A percentile compares a stretch with the other conserved stretches of the same genome.
These are phyloP conservation scores for Percopsis omiscomaycus DNA, from an alignment of 2,797 vertebrate species.

Conservation along the genomic window DNA sequence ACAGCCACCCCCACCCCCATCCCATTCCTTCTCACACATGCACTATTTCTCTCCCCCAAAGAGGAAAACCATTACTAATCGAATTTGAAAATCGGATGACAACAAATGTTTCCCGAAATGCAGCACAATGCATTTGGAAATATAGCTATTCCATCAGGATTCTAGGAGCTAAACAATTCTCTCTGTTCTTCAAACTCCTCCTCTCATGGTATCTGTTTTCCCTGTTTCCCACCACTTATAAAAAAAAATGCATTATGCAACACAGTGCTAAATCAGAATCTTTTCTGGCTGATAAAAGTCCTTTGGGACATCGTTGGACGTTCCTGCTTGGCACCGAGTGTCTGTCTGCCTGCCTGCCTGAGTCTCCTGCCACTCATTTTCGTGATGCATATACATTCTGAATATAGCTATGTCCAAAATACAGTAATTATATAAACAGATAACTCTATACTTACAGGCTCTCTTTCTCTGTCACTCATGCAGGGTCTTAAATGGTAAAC, in stretches of 20 bases:
- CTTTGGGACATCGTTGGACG: no score
- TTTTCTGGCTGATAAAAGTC: no score
- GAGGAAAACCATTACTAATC: slow-evolving; percentile 57
- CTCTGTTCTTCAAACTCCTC: neutral
- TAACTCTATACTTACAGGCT: neutral
- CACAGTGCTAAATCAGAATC: no score
- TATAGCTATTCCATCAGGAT: neutral
- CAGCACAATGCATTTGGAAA: slow-evolving; percentile 29
- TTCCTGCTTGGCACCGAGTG: no score
- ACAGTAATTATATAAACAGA: no score
- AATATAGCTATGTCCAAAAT: no score
- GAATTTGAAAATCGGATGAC: slow-evolving; percentile 31
- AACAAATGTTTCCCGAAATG: slow-evolving; percentile 44
- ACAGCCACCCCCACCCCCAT: slow-evolving; percentile 34
- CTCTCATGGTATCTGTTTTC: neutral
- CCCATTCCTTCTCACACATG: neutral
- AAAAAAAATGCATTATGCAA: no score
- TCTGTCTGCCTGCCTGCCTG: no score
- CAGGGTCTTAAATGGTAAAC: no score
- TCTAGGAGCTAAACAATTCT: neutral
- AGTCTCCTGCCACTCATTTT: no score
- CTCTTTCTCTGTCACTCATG: neutral
- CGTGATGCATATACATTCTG: no score
- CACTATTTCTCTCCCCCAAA: slow-evolving; percentile 14
- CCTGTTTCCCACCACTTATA: no score